Evolutionary conservation across 2,888 invertebrate species (phyloP).

Genomic region (Biston betularia): DNA sequence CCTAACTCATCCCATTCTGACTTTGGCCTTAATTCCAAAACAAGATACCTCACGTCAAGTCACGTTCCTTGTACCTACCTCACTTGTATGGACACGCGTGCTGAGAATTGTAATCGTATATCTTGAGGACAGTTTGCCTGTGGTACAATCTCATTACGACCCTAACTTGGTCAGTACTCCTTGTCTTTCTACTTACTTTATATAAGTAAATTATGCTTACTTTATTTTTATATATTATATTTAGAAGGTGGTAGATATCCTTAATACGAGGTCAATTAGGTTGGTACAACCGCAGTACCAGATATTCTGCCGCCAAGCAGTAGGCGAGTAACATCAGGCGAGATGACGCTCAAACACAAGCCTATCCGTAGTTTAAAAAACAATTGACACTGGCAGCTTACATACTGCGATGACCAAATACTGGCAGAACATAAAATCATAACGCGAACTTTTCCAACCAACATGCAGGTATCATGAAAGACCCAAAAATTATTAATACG

Average conservation of each 20-base stretch:
- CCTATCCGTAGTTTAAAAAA: too few species aligned
- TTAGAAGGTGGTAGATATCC: too few species aligned
- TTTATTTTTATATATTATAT: too few species aligned
- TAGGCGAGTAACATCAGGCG: too few species aligned
- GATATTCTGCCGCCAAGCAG: too few species aligned
- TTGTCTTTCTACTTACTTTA: not conserved
- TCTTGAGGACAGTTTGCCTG: slow-evolving; percentile 21
- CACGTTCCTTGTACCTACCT: slow-evolving; percentile 20
- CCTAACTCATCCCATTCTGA: slow-evolving; percentile 9
- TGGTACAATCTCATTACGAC: slow-evolving; percentile 14
- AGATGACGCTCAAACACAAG: too few species aligned
- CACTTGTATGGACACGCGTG: slow-evolving; percentile 28
- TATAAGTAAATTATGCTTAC: not conserved
- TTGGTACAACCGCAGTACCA: too few species aligned
- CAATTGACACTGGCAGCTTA: too few species aligned
- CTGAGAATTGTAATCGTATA: slow-evolving; percentile 13
- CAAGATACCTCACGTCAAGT: slow-evolving; percentile 18
- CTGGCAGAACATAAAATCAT: not conserved
- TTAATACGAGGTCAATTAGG: too few species aligned
- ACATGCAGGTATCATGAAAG: not conserved
- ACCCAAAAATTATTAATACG: not conserved
- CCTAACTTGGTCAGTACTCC: not conserved
- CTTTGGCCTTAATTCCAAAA: slow-evolving; percentile 20
- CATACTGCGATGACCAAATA: not conserved
- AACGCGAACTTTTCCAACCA: not conserved